These are phyloP conservation scores for Crotalus tigris DNA, from an alignment of 2,113 vertebrate species.

Conservation along the genomic window DNA sequence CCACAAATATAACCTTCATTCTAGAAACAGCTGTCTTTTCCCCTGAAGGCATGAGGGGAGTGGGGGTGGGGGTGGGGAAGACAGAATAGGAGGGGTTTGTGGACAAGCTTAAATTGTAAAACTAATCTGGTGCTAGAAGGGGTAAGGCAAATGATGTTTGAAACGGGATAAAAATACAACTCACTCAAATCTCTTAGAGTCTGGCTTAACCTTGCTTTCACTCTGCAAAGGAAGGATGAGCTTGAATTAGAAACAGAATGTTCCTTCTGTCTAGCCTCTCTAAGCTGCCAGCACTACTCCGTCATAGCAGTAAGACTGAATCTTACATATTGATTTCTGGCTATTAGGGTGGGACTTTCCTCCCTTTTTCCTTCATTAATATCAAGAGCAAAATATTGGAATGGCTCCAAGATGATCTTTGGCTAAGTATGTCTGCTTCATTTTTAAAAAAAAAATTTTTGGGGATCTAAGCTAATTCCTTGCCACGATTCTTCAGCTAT, in stretches of 20 bases:
- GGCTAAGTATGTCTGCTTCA: neutral
- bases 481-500: neutral
- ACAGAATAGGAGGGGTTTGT: constrained; percentile 1
- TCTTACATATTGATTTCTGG: constrained; percentile 36
- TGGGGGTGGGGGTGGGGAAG: neutral
- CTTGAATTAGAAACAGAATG: constrained; percentile 61
- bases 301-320: neutral
- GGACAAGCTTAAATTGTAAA: constrained; percentile 55
- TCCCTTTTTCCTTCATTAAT: constrained; percentile 30
- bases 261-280: constrained; percentile 26
- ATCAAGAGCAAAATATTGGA: constrained; percentile 37
- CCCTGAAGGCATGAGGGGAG: neutral
- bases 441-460: too few species aligned
- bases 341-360: constrained; percentile 14
- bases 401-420: constrained; percentile 30
- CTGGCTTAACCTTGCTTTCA: constrained; percentile 63
- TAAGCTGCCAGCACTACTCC: constrained; percentile 7
- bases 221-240: constrained; percentile 64
- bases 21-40: constrained; percentile 33
- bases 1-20: constrained; percentile 46
- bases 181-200: constrained; percentile 63
- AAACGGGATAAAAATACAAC: constrained; percentile 62
- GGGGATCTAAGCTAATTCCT: neutral
- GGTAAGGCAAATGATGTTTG: constrained; percentile 55
- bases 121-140: constrained; percentile 29